Evolutionary conservation across 2,797 vertebrate genomes (phyloP).

Genomic region (Tapirus indicus): DNA sequence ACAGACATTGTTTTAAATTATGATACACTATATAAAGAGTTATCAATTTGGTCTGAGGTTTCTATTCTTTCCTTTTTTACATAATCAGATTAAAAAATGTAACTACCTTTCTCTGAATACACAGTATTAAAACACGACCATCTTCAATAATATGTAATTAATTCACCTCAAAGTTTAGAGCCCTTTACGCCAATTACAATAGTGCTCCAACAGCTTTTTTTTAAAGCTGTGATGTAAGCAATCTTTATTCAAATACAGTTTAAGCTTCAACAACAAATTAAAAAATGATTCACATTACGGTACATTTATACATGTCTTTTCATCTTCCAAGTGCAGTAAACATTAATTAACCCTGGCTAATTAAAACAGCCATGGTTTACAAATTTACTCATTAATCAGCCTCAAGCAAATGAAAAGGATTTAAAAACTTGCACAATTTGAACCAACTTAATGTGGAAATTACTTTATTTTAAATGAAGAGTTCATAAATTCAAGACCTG

Average conservation of each 20-base stretch:
- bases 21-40: background rate
- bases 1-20: background rate
- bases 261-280: conserved; percentile 63
- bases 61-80: background rate
- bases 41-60: background rate
- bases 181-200: background rate
- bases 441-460: conserved; percentile 71
- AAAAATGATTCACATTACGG: conserved; percentile 62
- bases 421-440: conserved; percentile 59
- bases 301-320: conserved; percentile 70
- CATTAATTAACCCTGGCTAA: conserved; percentile 81
- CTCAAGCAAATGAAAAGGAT: conserved; percentile 60
- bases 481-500: conserved; percentile 58
- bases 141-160: conserved; percentile 1
- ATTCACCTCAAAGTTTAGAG: conserved; percentile 15
- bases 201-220: background rate
- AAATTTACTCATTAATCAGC: conserved; percentile 75
- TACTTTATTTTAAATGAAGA: background rate
- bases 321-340: conserved; percentile 73
- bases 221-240: background rate
- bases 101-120: conserved; percentile 26
- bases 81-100: background rate
- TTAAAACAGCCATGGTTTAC: conserved; percentile 75
- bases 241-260: background rate
- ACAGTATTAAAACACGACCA: background rate